These are phyloP conservation scores for Leptinotarsa defecta DNA, from an alignment of 1,140 invertebrate species.

Conservation along the genomic window DNA sequence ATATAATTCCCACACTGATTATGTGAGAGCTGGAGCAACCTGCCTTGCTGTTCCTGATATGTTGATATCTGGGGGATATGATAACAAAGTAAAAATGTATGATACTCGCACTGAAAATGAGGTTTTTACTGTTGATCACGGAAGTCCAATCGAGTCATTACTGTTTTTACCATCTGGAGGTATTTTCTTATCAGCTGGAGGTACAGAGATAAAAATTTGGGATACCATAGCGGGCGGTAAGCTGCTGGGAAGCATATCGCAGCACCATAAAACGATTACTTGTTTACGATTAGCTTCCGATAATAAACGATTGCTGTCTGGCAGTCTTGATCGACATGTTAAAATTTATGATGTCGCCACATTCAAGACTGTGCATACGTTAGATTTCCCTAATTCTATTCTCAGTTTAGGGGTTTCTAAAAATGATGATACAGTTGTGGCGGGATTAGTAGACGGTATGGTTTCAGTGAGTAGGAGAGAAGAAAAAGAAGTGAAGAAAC, in stretches of 20 bases:
- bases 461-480: slow-evolving; percentile 83
- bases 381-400: slow-evolving; percentile 89
- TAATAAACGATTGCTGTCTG: slow-evolving; percentile 82
- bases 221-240: slow-evolving; percentile 86
- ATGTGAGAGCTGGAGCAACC: slow-evolving; percentile 79
- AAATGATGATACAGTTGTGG: slow-evolving; percentile 82
- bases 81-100: slow-evolving; percentile 87
- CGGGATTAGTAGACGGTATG: slow-evolving; percentile 91
- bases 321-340: slow-evolving; percentile 89
- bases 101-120: slow-evolving; percentile 78
- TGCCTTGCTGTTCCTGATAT: slow-evolving; percentile 77
- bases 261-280: slow-evolving; percentile 94
- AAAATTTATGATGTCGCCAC: slow-evolving; percentile 90
- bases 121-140: slow-evolving; percentile 82
- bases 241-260: slow-evolving; percentile 76
- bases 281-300: slow-evolving; percentile 78
- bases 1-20: slow-evolving; percentile 78
- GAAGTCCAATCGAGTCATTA: slow-evolving; percentile 87
- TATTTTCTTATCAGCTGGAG: slow-evolving; percentile 90
- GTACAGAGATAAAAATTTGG: slow-evolving; percentile 92
- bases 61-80: slow-evolving; percentile 89
- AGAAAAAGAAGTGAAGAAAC: slow-evolving; percentile 56
- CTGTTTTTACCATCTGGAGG: slow-evolving; percentile 88
- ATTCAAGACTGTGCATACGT: slow-evolving; percentile 85
- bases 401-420: slow-evolving; percentile 81